Evolutionary conservation across 1,140 invertebrate species (phyloP), one percentile per base, ranked within the genome.

Genomic region (Nylanderia fulva): DNA sequence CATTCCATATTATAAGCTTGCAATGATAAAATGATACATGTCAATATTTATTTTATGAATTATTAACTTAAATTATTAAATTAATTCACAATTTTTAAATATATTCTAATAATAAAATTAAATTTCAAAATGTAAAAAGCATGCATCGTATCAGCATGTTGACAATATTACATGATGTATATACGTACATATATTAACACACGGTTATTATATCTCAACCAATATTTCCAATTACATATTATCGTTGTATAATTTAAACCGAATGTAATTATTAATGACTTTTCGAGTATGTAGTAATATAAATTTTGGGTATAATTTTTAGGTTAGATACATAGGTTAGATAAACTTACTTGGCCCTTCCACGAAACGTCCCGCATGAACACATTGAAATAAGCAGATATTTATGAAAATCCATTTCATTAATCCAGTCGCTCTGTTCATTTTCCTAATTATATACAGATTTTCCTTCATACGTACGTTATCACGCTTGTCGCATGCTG

Each of bases 311-410:
- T 5, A 42, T 69, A 52, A 24, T 11, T 58, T n/a, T 15, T 8
- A 33, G 1, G 13, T 2, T 9, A 0, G 29, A 36, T 36, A 42
- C 15, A 76, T 24, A 66, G 71, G 42, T 85, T 85, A 76, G 1
- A 4, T 8, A 1, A 8, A 61, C 74, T 85, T 85, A 77, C 83
- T 79, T 7, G 83, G 18, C 0, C 76, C 71, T 0, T 82, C 77
- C 13, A 72, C 24, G 13, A 82, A 72, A 29, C 33, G 77, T 15
- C 66, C 52, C 8, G 66, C 52, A n/a, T 33, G 45, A 18, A 27
- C 36, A 7, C 27, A 71, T 45, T 42, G 77, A 18, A n/a, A 60
- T 9, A 82, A 8, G 6, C n/a, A 72, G 13, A 82, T 0, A 13
- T 27, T 72, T 27, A 82, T 13, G 39, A 82, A 29, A 33, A 45